Evolutionary conservation across 2,113 vertebrate species (phyloP).

Genomic region (Nannobrachium achirus): DNA sequence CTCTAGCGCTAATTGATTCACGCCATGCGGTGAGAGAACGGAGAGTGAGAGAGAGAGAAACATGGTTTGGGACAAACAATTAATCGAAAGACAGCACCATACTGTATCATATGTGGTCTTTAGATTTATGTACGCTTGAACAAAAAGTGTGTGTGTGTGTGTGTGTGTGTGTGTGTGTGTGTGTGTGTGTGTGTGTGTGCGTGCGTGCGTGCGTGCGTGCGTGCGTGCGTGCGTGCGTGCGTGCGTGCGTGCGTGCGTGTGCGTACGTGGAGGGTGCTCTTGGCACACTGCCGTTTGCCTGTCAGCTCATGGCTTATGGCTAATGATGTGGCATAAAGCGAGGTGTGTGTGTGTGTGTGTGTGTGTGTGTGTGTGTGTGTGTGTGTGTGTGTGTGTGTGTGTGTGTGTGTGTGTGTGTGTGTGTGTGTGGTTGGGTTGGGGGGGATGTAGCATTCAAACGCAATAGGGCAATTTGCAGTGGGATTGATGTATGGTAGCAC

Average conservation of each 20-base stretch:
- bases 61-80: too few species aligned
- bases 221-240: slow-evolving; percentile 6
- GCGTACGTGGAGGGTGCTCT: slow-evolving; percentile 38
- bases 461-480: slow-evolving; percentile 64
- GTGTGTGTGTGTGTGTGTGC: too few species aligned
- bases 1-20: too few species aligned
- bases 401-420: slow-evolving; percentile 36
- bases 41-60: too few species aligned
- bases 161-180: too few species aligned
- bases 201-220: too few species aligned
- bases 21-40: too few species aligned
- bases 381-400: slow-evolving; percentile 39
- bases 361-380: slow-evolving; percentile 20
- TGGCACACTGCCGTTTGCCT: slow-evolving; percentile 57
- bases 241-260: slow-evolving; percentile 21
- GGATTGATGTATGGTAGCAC: slow-evolving; percentile 64
- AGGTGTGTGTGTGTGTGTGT: slow-evolving; percentile 1
- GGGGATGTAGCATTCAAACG: slow-evolving; percentile 32
- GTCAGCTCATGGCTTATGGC: slow-evolving; percentile 73
- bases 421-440: neutral
- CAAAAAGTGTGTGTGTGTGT: too few species aligned
- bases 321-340: slow-evolving; percentile 68
- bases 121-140: too few species aligned
- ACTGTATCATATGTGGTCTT: too few species aligned
- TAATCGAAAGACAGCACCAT: too few species aligned